Evolutionary conservation across 2,797 vertebrate species (phyloP).

Genomic region (Siniperca undulata): DNA sequence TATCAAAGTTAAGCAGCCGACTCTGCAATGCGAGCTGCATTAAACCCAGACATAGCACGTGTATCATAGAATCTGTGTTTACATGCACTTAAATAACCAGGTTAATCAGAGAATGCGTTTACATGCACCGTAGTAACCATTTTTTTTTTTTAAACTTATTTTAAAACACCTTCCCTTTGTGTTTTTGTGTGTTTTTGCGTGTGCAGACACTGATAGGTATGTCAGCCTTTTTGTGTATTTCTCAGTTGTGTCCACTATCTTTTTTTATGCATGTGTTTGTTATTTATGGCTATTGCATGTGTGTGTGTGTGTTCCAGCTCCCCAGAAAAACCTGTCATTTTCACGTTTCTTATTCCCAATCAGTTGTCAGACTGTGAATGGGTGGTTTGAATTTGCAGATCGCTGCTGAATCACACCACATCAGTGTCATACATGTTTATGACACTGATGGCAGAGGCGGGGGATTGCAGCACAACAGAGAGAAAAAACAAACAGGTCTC

Average conservation of each 20-base stretch:
- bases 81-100: not conserved
- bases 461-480: constrained; percentile 55
- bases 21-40: constrained; percentile 20
- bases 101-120: constrained; percentile 14
- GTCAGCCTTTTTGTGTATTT: constrained; percentile 1
- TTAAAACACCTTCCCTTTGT: constrained; percentile 30
- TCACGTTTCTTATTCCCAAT: constrained; percentile 61
- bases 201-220: constrained; percentile 18
- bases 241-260: constrained; percentile 4
- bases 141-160: not conserved
- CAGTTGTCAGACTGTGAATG: constrained; percentile 76
- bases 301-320: constrained; percentile 23
- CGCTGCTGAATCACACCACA: constrained; percentile 74
- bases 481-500: constrained; percentile 82
- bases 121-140: not conserved
- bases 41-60: not conserved
- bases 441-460: constrained; percentile 73
- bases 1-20: constrained; percentile 38
- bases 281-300: not conserved
- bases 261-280: constrained; percentile 9
- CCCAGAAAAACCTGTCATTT: constrained; percentile 62
- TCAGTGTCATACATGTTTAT: constrained; percentile 78
- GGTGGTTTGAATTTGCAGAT: constrained; percentile 77
- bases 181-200: not conserved
- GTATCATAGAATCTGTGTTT: not conserved